A percentile compares a stretch with the other conserved stretches of the same genome.
These are phyloP conservation scores for Diarsia dahlii DNA, from an alignment of 2,888 invertebrate species.

Conservation along the genomic window DNA sequence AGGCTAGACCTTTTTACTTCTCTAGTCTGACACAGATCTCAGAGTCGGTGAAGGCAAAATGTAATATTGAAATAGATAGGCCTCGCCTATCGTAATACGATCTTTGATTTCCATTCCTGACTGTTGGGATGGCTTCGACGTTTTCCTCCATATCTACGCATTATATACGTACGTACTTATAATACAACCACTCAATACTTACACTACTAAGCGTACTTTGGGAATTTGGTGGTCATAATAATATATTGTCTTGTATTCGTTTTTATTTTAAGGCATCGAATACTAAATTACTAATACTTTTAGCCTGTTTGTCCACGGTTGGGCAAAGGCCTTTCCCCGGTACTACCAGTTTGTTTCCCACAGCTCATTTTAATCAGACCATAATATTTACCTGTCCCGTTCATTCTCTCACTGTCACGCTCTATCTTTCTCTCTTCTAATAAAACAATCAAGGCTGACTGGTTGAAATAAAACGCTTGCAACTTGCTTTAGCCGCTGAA, in stretches of 20 bases:
- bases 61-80: slow-evolving; percentile 60
- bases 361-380: neutral
- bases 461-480: slow-evolving; percentile 6
- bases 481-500: slow-evolving; percentile 8
- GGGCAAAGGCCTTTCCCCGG: neutral
- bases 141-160: slow-evolving; percentile 13
- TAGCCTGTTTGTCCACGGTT: neutral
- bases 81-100: slow-evolving; percentile 56
- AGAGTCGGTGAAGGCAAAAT: slow-evolving; percentile 39
- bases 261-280: neutral
- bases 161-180: slow-evolving; percentile 17
- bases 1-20: slow-evolving; percentile 22
- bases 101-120: slow-evolving; percentile 51
- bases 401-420: neutral
- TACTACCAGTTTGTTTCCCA: neutral
- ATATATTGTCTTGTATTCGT: neutral
- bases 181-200: slow-evolving; percentile 25
- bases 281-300: neutral
- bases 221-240: neutral
- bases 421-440: neutral
- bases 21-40: slow-evolving; percentile 44
- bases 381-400: neutral
- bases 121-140: slow-evolving; percentile 17
- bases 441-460: slow-evolving; percentile 4
- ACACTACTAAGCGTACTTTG: neutral